Evolutionary conservation across 2,888 invertebrate species (phyloP).

Genomic region (Cordilura impudica): DNA sequence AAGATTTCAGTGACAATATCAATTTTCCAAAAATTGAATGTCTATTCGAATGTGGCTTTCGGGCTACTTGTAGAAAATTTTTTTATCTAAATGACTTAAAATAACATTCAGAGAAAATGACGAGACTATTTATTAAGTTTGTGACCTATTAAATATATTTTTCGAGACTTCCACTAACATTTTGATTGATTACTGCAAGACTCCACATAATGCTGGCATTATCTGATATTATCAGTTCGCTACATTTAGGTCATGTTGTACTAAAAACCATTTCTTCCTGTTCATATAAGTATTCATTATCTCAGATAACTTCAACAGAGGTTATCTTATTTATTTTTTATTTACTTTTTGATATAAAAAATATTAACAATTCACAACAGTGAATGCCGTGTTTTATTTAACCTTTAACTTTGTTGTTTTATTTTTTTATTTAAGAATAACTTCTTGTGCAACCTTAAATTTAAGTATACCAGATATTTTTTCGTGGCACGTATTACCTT

Average conservation of each 20-base stretch:
- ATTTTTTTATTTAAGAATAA: neutral
- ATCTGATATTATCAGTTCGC: neutral
- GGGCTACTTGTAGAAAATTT: too few species aligned
- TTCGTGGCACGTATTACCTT: slow-evolving; percentile 50
- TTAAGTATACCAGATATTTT: neutral
- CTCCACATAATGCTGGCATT: too few species aligned
- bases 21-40: too few species aligned
- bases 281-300: too few species aligned
- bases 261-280: neutral
- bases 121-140: too few species aligned
- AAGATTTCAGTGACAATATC: too few species aligned
- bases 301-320: neutral
- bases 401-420: neutral
- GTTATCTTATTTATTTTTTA: neutral
- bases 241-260: neutral
- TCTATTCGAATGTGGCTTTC: too few species aligned
- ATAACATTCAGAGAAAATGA: too few species aligned
- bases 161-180: too few species aligned
- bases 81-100: too few species aligned
- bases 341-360: slow-evolving; percentile 11
- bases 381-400: neutral
- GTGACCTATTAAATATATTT: too few species aligned
- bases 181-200: too few species aligned
- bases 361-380: neutral
- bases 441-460: neutral